Percentiles rank a stretch among this genome's conserved stretches.
Evolutionary conservation across 64 coral and sea anemone genomes (phyloP).

Genomic region (Stichodactyla mertensii): DNA sequence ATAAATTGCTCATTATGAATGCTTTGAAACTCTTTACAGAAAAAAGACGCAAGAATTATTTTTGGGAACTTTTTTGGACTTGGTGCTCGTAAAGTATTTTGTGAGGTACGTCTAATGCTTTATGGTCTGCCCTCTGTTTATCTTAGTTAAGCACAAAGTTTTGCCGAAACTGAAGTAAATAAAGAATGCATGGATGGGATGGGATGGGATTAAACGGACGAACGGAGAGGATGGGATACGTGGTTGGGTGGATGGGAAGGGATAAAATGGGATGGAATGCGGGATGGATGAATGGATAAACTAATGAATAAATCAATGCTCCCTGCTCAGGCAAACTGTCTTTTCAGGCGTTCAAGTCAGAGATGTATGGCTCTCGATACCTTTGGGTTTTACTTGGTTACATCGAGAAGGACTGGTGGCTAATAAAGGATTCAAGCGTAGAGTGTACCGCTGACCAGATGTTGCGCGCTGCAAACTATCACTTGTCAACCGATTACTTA

Average conservation of each 20-base stretch:
- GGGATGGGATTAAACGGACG: too few species aligned
- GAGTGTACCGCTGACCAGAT: constrained; percentile 59
- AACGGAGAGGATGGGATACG: too few species aligned
- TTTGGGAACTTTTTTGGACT: constrained; percentile 77
- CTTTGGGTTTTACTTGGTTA: constrained; percentile 72
- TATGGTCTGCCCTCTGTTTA: neutral
- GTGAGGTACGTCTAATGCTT: constrained; percentile 43
- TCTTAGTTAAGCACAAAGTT: too few species aligned
- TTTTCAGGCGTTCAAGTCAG: constrained; percentile 60
- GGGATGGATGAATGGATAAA: too few species aligned
- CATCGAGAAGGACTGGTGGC: constrained; percentile 78
- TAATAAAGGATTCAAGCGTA: constrained; percentile 34
- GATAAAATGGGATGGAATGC: too few species aligned
- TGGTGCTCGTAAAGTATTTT: constrained; percentile 83
- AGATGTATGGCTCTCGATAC: constrained; percentile 73
- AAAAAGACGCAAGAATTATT: constrained; percentile 80
- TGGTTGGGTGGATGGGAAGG: too few species aligned
- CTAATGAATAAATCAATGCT: neutral
- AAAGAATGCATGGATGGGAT: too few species aligned
- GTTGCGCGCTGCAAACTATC: constrained; percentile 58
- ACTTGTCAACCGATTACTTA: constrained; percentile 74
- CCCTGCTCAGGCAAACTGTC: neutral
- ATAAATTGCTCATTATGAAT: neutral
- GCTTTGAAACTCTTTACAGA: constrained; percentile 27
- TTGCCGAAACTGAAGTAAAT: too few species aligned